phyloP scores from a whole-genome alignment of 2,888 invertebrate species.

The Meloe dianella region DNA sequence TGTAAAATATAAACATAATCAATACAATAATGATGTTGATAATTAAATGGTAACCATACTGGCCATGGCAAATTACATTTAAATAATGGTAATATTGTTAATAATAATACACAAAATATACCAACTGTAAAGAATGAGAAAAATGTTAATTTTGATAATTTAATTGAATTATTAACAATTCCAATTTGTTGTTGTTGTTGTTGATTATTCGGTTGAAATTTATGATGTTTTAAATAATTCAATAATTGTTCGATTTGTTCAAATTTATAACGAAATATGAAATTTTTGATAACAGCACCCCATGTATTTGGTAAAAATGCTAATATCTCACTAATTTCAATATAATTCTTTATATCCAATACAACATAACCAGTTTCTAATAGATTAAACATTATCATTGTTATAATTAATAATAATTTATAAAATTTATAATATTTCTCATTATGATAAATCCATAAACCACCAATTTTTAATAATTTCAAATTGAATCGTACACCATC shows the following conservation, averaged over 20 bases:
- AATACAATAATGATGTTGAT: slow-evolving; percentile 6
- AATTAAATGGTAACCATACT: not conserved
- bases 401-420: not conserved
- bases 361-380: not conserved
- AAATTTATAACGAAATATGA: not conserved
- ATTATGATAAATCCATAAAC: not conserved
- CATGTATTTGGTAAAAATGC: not conserved
- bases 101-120: slow-evolving; percentile 8
- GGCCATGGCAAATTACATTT: slow-evolving; percentile 12
- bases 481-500: not conserved
- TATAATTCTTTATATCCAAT: not conserved
- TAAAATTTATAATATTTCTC: not conserved
- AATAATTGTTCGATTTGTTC: not conserved
- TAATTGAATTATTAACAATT: slow-evolving; percentile 13
- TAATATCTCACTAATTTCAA: not conserved
- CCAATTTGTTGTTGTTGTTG: slow-evolving; percentile 4
- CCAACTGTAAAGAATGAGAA: slow-evolving; percentile 5
- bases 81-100: slow-evolving; percentile 1
- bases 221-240: slow-evolving; percentile 11
- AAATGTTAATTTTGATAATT: slow-evolving; percentile 17
- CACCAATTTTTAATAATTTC: not conserved
- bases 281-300: not conserved
- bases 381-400: not conserved
- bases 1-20: slow-evolving; percentile 6
- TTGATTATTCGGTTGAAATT: slow-evolving; percentile 17